Evolutionary conservation across 2,888 invertebrate genomes (phyloP), one percentile per base, ranked within the genome.

Genomic region (Mechanitis messenoides): DNA sequence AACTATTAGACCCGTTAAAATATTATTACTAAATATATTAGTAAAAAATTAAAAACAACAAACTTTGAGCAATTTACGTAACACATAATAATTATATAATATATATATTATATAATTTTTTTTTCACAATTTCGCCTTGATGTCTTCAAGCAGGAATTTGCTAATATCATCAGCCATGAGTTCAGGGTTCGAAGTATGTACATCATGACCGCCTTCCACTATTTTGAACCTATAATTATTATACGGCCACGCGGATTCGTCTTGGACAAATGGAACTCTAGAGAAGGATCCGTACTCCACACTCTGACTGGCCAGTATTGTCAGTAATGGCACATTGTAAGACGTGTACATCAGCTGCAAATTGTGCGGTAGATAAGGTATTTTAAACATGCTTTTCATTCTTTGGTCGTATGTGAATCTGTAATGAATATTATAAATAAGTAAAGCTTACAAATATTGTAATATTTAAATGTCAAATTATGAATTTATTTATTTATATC

Each of bases 121-220:
- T 42, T 45, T 38, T 61, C 31, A 69, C 42, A 69, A 46, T 55
- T 67, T 68, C 5, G 71, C 59, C 20, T 69, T 73, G 0, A 66
- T 6, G 38, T 71, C 77, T 53, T 76, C 73, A 33, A 80, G 46
- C 12, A 85, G 62, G 67, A 85, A 85, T 46, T 73, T 70, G 0
- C 75, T 61, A 4, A 92, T 76, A 64, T 87, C 76, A 0, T 75
- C 75, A 0, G 91, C 91, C 66, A 93, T 86, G 7, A 73, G 71
- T 57, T 89, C 90, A 0, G 93, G 92, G 57, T 87, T 70, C 53
- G 90, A 87, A 28, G 91, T 85, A 72, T 93, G 93, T 0, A 92
- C 83, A 68, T 93, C 93, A 63, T 93, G 93, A 55, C 87, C 84
- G 0, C 93, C 93, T 0, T 85, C 77, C 0, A 93, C 88, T 2